Evolutionary conservation across 92 coral and sea anemone genomes (phyloP).

Genomic region (Parazoanthus darwini): DNA sequence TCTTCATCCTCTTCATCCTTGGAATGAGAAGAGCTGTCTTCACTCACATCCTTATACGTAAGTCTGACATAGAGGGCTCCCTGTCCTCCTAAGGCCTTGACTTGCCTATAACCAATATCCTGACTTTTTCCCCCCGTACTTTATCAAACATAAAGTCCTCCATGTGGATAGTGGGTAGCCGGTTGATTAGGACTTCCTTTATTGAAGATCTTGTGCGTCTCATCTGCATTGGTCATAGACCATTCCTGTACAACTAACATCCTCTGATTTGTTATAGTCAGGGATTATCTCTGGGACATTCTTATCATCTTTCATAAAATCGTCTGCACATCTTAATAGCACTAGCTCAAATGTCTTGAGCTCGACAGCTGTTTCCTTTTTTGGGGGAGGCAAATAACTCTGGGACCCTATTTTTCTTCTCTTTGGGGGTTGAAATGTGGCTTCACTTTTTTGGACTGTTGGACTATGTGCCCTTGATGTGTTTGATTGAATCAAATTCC

Average conservation of each 20-base stretch:
- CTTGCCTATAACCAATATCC: conserved; percentile 15
- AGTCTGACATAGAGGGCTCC: conserved; percentile 43
- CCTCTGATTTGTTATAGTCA: background rate
- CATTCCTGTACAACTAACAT: background rate
- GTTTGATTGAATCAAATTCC: conserved; percentile 10
- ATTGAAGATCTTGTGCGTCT: background rate
- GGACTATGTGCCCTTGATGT: background rate
- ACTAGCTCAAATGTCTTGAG: conserved; percentile 16
- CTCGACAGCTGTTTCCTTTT: conserved; percentile 16
- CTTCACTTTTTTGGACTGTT: background rate
- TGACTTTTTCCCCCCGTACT: conserved; percentile 20
- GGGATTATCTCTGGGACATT: conserved; percentile 2
- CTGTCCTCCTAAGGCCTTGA: conserved; percentile 29
- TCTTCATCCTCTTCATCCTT: background rate
- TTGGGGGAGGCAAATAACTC: background rate
- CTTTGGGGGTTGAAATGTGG: conserved; percentile 30
- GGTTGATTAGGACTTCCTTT: background rate
- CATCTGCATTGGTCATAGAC: conserved; percentile 3
- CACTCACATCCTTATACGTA: background rate
- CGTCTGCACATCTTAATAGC: background rate
- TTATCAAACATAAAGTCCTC: conserved; percentile 2
- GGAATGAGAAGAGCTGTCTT: no score
- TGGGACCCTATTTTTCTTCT: conserved; percentile 9
- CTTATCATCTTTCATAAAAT: background rate
- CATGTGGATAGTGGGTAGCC: background rate